phyloP scores from a whole-genome alignment of 2,888 invertebrate species.

The Napeogenes inachia region DNA sequence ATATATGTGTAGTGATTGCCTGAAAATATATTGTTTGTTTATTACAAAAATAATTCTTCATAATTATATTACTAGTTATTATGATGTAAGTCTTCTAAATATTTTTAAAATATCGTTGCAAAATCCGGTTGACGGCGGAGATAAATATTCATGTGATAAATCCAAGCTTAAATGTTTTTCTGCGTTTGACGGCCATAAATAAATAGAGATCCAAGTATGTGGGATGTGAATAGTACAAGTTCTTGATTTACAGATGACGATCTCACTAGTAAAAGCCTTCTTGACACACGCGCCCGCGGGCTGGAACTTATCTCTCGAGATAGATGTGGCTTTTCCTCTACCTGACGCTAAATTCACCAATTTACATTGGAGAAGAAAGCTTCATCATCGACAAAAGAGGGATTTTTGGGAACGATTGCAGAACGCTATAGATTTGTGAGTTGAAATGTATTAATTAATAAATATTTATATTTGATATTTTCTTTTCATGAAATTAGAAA shows the following conservation, averaged over 20 bases:
- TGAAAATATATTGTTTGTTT: too few species aligned
- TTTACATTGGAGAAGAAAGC: slow-evolving; percentile 34
- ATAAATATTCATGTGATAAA: too few species aligned
- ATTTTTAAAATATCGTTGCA: too few species aligned
- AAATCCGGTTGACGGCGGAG: too few species aligned
- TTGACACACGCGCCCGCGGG: slow-evolving; percentile 75
- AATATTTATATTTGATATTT: not conserved
- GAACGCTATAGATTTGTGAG: slow-evolving; percentile 51
- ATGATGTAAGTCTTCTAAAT: too few species aligned
- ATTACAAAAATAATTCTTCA: too few species aligned
- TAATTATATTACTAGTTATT: too few species aligned
- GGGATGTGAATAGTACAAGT: too few species aligned
- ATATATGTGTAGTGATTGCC: not conserved
- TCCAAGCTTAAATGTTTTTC: too few species aligned
- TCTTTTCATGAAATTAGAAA: not conserved
- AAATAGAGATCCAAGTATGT: too few species aligned
- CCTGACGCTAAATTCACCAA: slow-evolving; percentile 61
- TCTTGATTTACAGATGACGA: slow-evolving; percentile 64
- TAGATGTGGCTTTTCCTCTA: slow-evolving; percentile 76
- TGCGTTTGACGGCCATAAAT: too few species aligned
- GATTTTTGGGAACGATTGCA: slow-evolving; percentile 61
- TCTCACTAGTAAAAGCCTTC: slow-evolving; percentile 76
- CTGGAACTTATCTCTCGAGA: slow-evolving; percentile 77
- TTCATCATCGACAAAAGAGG: slow-evolving; percentile 52
- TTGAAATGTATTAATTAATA: not conserved